Evolutionary conservation across 2,888 invertebrate species (phyloP).

Genomic region (Lithophane leautieri): DNA sequence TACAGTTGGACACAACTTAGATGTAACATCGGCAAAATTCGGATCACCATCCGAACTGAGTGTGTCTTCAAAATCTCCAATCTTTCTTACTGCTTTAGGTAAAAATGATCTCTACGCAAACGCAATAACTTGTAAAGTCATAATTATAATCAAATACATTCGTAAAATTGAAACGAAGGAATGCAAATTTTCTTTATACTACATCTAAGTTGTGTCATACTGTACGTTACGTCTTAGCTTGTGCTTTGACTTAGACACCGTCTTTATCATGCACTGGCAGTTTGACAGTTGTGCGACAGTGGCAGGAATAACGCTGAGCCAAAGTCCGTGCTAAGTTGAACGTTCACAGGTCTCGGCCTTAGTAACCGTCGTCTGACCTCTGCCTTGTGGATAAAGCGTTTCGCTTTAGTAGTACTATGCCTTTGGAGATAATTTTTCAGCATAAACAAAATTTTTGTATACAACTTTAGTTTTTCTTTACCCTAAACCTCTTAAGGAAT

Average conservation of each 20-base stretch:
- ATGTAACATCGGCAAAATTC: too few relatives aligned
- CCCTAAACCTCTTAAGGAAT: not conserved
- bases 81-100: too few relatives aligned
- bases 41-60: too few relatives aligned
- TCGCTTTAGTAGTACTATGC: not conserved
- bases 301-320: not conserved
- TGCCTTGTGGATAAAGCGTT: slow-evolving; percentile 1
- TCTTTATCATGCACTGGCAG: not conserved
- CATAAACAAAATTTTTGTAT: not conserved
- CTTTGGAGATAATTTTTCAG: not conserved
- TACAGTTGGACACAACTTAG: too few relatives aligned
- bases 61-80: too few relatives aligned
- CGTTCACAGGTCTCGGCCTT: not conserved
- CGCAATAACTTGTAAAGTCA: too few relatives aligned
- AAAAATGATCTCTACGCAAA: too few relatives aligned
- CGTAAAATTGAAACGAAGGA: too few relatives aligned
- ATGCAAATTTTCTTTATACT: too few relatives aligned
- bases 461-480: not conserved
- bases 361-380: slow-evolving; percentile 17
- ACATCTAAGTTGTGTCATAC: too few relatives aligned
- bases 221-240: not conserved
- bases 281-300: not conserved
- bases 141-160: too few relatives aligned
- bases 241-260: not conserved
- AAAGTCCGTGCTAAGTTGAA: not conserved